Evolutionary conservation across 2,888 invertebrate genomes (phyloP).

Genomic region (Sinentomon sp.): DNA sequence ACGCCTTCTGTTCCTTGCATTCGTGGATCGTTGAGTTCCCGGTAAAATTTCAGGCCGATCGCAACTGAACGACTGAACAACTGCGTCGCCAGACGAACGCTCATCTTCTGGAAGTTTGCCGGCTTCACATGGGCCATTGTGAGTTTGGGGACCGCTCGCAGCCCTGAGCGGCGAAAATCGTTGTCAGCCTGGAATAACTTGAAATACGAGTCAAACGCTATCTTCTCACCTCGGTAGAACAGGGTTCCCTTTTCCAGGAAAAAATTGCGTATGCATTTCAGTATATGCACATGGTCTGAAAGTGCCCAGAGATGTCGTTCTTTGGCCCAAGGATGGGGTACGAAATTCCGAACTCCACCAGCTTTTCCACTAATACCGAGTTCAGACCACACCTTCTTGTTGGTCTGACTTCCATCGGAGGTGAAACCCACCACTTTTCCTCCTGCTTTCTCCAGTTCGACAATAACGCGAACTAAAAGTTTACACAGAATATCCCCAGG

Average conservation of each 20-base stretch:
- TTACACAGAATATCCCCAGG: constrained; percentile 6
- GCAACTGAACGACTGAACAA: no score
- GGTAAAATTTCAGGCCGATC: no score
- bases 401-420: constrained; percentile 10
- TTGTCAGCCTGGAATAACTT: constrained; percentile 3
- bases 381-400: constrained; percentile 8
- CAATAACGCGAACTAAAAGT: constrained; percentile 6
- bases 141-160: constrained; percentile 6
- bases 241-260: no score
- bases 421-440: constrained; percentile 7
- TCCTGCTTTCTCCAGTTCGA: constrained; percentile 6
- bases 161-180: no score
- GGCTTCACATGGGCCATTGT: constrained; percentile 4
- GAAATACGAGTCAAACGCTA: constrained; percentile 6
- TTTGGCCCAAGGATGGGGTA: constrained; percentile 7
- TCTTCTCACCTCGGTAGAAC: neutral
- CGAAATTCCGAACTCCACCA: no score
- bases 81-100: constrained; percentile 4
- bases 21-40: no score
- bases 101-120: constrained; percentile 9
- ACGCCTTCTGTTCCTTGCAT: constrained; percentile 1
- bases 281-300: constrained; percentile 7
- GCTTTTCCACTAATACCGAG: constrained; percentile 1
- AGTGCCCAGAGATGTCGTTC: constrained; percentile 3
- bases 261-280: constrained; percentile 10